Evolutionary conservation across 2,797 vertebrate species (phyloP).

Genomic region (Anguilla pacifica): DNA sequence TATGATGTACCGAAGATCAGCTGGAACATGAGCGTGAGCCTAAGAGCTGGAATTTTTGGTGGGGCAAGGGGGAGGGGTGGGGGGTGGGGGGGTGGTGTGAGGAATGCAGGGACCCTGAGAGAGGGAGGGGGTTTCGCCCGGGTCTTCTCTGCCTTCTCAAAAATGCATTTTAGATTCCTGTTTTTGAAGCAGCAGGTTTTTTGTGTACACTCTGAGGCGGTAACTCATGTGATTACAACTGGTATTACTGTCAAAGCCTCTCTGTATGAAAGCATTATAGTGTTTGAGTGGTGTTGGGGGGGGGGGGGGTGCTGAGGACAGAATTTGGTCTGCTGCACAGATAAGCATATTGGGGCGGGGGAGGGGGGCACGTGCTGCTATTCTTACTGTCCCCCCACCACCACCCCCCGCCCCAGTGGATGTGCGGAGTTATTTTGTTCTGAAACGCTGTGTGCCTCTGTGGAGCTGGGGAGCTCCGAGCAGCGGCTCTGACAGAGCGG

Average conservation of each 20-base stretch:
- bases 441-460: slow-evolving; percentile 24
- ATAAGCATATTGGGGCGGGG: slow-evolving; percentile 37
- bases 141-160: background rate
- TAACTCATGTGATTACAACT: slow-evolving; percentile 10
- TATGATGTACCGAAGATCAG: background rate
- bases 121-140: background rate
- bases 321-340: background rate
- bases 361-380: slow-evolving; percentile 16
- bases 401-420: slow-evolving; percentile 25
- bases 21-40: background rate
- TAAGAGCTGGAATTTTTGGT: background rate
- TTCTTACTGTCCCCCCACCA: background rate
- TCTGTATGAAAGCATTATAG: slow-evolving; percentile 1
- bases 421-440: slow-evolving; percentile 35
- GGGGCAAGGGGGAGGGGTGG: background rate
- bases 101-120: background rate
- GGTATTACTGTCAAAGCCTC: background rate
- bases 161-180: background rate
- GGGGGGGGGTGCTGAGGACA: background rate
- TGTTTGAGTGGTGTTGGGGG: background rate
- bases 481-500: slow-evolving; percentile 37
- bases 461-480: slow-evolving; percentile 32
- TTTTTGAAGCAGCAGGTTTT: background rate
- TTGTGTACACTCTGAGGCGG: background rate
- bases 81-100: too few relatives aligned